Percentiles rank a stretch among this genome's conserved stretches.
phyloP scores from a whole-genome alignment of 2,797 vertebrate genomes.

The Serranus cabrilla region DNA sequence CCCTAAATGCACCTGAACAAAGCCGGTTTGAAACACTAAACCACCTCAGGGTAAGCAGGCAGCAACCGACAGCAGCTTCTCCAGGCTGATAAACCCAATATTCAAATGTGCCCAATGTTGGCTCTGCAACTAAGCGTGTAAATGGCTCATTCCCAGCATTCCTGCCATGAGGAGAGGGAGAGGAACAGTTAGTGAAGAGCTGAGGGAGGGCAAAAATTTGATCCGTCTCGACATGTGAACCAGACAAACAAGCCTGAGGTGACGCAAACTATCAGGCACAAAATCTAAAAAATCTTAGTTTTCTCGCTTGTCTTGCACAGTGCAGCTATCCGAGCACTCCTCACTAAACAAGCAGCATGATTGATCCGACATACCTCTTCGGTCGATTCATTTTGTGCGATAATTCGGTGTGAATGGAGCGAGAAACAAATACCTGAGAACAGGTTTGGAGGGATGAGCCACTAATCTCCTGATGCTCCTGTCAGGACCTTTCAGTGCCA shows the following conservation, averaged over 20 bases:
- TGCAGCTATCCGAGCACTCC: slow-evolving; percentile 61
- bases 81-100: slow-evolving; percentile 31
- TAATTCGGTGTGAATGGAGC: slow-evolving; percentile 42
- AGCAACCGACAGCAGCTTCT: slow-evolving; percentile 23
- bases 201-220: slow-evolving; percentile 5
- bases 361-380: slow-evolving; percentile 55
- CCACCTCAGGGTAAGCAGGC: slow-evolving; percentile 20
- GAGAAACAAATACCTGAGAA: slow-evolving; percentile 68
- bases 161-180: slow-evolving; percentile 25
- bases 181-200: neutral
- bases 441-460: slow-evolving; percentile 74
- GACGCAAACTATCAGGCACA: slow-evolving; percentile 22
- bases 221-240: slow-evolving; percentile 49
- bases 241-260: slow-evolving; percentile 27
- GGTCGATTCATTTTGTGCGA: slow-evolving; percentile 35
- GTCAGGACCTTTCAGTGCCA: slow-evolving; percentile 48
- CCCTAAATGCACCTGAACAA: slow-evolving; percentile 52
- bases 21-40: slow-evolving; percentile 66
- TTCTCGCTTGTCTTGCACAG: neutral
- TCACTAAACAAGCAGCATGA: slow-evolving; percentile 66
- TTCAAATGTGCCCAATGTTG: slow-evolving; percentile 47
- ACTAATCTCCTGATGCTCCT: slow-evolving; percentile 33
- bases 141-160: slow-evolving; percentile 64
- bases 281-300: slow-evolving; percentile 4
- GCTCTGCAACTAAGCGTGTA: slow-evolving; percentile 32